Evolutionary conservation across 2,888 invertebrate species (phyloP), one percentile per base, ranked within the genome.

Genomic region (Drosophila parthenogenetica): DNA sequence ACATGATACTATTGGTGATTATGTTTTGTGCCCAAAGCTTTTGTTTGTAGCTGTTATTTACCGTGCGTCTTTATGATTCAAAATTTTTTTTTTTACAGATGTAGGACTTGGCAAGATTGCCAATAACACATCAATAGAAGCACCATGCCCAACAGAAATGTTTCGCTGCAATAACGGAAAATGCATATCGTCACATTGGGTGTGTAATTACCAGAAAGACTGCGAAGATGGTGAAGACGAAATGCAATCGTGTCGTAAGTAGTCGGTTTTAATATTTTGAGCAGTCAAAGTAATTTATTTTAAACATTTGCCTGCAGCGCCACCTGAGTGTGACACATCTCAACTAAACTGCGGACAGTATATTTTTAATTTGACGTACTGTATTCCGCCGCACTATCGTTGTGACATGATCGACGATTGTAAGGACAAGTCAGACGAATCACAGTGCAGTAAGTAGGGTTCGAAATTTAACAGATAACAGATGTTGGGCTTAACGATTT

Each of bases 381-480:
- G 98, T 93, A 96, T 98, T 91, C 98, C 98, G 67, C 96, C 96
- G 72, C 96, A 98, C 93, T 96, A 97, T 93, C 95, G 97, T 92
- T 98, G 98, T 93, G 98, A 98, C 94, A 97, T 96, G 95, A 96
- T 96, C 78, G 96, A 97, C 37, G 98, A 98, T 93, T 99, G 99
- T 92, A 96, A 97, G 70, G 98, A 98, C 92, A 98, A 97, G 77
- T 97, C 97, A 39, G 99, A 99, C 93, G 98, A 99, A 93, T 96
- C 96, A 11, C 96, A 97, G 92, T 99, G 98, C 94, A 96, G 98
- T 98, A 93, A 97, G 98, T 97, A 42, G 37, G 48, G 13, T 10
- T 11, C 11, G 39, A 16, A 57, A 4, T 32, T 40, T 4, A 17
- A n/a, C 25, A n/a, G n/a, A n/a, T n/a, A n/a, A n/a, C n/a, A n/a